Evolutionary conservation across 2,888 invertebrate species (phyloP).

Genomic region (Cancer borealis): DNA sequence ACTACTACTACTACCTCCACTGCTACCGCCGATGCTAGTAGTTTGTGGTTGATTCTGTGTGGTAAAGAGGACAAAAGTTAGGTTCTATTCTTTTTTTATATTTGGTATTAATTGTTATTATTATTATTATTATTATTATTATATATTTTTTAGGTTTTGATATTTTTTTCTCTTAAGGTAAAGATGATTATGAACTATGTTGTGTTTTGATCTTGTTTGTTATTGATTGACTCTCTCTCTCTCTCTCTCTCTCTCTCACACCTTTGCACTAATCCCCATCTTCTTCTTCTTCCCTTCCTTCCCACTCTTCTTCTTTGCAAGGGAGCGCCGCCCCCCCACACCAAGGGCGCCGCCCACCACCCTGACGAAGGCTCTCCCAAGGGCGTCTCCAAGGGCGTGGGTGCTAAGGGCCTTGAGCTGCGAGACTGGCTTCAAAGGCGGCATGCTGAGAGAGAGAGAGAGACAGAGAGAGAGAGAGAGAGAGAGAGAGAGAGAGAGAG

Average conservation of each 20-base stretch:
- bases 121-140: no score
- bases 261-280: neutral
- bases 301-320: neutral
- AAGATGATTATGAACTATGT: no score
- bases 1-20: no score
- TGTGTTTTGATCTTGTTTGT: no score
- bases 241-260: no score
- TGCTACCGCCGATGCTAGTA: neutral
- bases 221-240: no score
- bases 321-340: neutral
- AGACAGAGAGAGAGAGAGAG: constrained; percentile 6
- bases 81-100: no score
- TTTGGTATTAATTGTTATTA: no score
- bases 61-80: neutral
- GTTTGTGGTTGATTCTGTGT: neutral
- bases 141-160: no score
- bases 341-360: constrained; percentile 45
- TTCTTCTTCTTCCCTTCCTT: neutral
- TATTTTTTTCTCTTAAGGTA: no score
- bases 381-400: neutral
- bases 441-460: constrained; percentile 56
- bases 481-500: constrained; percentile 1
- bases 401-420: constrained; percentile 46
- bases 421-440: constrained; percentile 49
- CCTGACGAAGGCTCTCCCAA: constrained; percentile 47